A percentile compares a stretch with the other conserved stretches of the same genome.
phyloP scores from a whole-genome alignment of 1,140 invertebrate genomes.

The Hycleus phaleratus region DNA sequence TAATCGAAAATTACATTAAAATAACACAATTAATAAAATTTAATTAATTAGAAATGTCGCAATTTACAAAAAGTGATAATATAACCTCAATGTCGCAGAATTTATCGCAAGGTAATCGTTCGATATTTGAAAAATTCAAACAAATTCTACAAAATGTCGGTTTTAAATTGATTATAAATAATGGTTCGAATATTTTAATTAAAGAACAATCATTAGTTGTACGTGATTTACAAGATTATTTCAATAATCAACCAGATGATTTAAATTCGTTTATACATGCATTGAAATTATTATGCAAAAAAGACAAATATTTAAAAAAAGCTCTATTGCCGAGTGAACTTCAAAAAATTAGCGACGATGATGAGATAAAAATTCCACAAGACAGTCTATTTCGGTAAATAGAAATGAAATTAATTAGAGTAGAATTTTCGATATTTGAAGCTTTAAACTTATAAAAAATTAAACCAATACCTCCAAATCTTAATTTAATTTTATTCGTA shows the following conservation, averaged over 20 bases:
- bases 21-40: neutral
- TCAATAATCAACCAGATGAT: no score
- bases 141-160: neutral
- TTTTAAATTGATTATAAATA: neutral
- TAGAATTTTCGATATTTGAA: neutral
- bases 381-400: slow-evolving; percentile 37
- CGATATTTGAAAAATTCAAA: slow-evolving; percentile 4
- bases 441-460: no score
- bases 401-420: neutral
- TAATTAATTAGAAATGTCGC: slow-evolving; percentile 5
- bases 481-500: no score
- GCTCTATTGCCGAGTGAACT: slow-evolving; percentile 31
- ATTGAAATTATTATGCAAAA: slow-evolving; percentile 35
- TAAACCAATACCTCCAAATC: no score
- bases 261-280: slow-evolving; percentile 34
- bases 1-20: neutral
- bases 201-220: slow-evolving; percentile 35
- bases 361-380: slow-evolving; percentile 34
- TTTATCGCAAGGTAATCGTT: neutral
- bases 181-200: slow-evolving; percentile 24
- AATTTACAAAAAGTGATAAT: neutral
- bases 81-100: neutral
- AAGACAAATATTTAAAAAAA: slow-evolving; percentile 37
- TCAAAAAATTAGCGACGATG: slow-evolving; percentile 27
- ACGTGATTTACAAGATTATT: slow-evolving; percentile 23